A percentile compares a stretch with the other conserved stretches of the same genome.
Conservation (phyloP, 2,888 invertebrate species). For the Achlya flavicornis region DNA sequence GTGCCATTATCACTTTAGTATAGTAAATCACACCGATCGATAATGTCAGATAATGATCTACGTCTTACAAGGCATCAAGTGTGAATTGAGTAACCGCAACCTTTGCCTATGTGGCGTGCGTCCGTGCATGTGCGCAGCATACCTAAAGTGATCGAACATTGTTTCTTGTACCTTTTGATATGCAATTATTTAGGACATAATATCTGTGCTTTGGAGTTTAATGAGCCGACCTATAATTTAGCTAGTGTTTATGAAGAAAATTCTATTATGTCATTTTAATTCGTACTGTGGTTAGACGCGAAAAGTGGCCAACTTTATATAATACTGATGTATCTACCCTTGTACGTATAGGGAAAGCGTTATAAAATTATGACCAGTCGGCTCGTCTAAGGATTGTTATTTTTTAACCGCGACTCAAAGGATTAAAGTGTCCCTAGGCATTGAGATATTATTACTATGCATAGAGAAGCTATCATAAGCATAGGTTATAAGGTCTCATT, state of each 20-base stretch:
- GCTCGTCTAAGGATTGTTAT: too few relatives aligned
- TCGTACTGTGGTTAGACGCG: too few relatives aligned
- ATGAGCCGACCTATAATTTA: background rate
- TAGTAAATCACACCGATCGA: slow-evolving; percentile 70
- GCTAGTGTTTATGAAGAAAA: background rate
- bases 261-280: background rate
- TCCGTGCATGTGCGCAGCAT: slow-evolving; percentile 16
- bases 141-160: slow-evolving; percentile 18
- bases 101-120: slow-evolving; percentile 38
- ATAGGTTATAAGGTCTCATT: too few relatives aligned
- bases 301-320: too few relatives aligned
- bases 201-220: background rate
- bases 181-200: background rate
- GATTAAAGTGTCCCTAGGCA: too few relatives aligned
- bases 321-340: too few relatives aligned
- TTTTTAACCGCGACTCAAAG: too few relatives aligned
- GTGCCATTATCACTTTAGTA: slow-evolving; percentile 73
- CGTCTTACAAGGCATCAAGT: slow-evolving; percentile 60
- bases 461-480: too few relatives aligned
- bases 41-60: slow-evolving; percentile 71
- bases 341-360: too few relatives aligned
- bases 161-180: background rate
- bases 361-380: too few relatives aligned
- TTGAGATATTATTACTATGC: too few relatives aligned
- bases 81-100: slow-evolving; percentile 69